Percentiles rank a stretch among this genome's conserved stretches.
phyloP scores from a whole-genome alignment of 2,113 vertebrate species.

The Campylomormyrus tamandua region DNA sequence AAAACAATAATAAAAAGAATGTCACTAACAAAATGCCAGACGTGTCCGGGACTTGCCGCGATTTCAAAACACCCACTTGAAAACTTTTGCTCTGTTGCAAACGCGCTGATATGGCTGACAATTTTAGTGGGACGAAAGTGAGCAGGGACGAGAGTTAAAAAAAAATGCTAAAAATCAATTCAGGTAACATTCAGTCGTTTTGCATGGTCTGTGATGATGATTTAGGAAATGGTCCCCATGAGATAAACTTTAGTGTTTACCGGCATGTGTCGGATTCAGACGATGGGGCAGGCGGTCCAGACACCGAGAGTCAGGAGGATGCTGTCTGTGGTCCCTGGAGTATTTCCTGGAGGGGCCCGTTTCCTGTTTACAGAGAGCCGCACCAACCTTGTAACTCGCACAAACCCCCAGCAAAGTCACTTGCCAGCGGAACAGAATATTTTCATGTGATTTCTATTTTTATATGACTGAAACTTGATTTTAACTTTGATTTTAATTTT shows the following conservation, averaged over 20 bases:
- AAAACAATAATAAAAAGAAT: neutral
- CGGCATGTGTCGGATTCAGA: neutral
- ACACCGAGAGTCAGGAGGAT: too few relatives aligned
- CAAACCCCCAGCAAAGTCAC: neutral
- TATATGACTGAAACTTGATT: neutral
- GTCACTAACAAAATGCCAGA: neutral
- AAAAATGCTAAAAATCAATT: neutral
- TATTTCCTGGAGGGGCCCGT: neutral
- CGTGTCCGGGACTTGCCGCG: neutral
- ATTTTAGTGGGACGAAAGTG: neutral
- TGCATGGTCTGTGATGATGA: neutral
- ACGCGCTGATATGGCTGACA: neutral
- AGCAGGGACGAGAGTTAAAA: neutral
- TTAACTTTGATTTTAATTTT: neutral
- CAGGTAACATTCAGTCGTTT: neutral
- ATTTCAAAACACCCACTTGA: neutral
- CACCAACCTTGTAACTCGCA: neutral
- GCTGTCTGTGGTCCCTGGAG: neutral
- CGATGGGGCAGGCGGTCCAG: neutral
- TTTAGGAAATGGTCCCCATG: neutral
- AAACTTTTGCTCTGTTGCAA: neutral
- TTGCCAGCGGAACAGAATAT: neutral
- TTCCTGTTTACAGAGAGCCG: neutral
- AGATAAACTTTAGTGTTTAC: neutral
- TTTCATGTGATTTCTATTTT: slow-evolving; percentile 1